A percentile compares a stretch with the other conserved stretches of the same genome.
Conservation (phyloP, 2,113 vertebrate species). For the Danio rerio region DNA sequence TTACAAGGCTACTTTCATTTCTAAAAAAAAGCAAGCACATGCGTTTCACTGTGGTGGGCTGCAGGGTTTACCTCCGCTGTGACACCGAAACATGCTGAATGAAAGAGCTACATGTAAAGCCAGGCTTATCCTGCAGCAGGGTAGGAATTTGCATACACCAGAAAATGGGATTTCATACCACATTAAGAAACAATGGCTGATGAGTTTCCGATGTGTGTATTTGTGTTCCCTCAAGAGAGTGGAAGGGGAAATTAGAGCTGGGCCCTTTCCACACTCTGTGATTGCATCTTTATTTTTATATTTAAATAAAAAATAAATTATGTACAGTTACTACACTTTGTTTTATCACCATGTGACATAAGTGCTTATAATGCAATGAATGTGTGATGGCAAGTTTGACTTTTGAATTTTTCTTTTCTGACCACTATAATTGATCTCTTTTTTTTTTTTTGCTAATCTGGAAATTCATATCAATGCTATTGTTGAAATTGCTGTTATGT, state of each 20-base stretch:
- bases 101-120: constrained; percentile 57
- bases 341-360: too few relatives aligned
- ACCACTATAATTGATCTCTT: too few relatives aligned
- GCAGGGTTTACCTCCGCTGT: constrained; percentile 9
- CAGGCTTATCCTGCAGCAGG: constrained; percentile 51
- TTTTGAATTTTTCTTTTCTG: too few relatives aligned
- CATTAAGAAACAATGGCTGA: constrained; percentile 60
- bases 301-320: too few relatives aligned
- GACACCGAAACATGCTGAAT: constrained; percentile 40
- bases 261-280: too few relatives aligned
- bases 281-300: too few relatives aligned
- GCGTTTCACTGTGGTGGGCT: not conserved
- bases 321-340: too few relatives aligned
- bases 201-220: constrained; percentile 45
- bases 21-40: constrained; percentile 12
- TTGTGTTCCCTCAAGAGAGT: constrained; percentile 31
- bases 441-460: too few relatives aligned
- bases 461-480: too few relatives aligned
- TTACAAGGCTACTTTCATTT: constrained; percentile 1
- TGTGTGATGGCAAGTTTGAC: too few relatives aligned
- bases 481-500: too few relatives aligned
- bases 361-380: too few relatives aligned
- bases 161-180: constrained; percentile 65
- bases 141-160: constrained; percentile 58
- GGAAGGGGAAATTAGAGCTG: constrained; percentile 10